phyloP scores from a whole-genome alignment of 2,888 invertebrate species.

The Stictocephala bisonia region DNA sequence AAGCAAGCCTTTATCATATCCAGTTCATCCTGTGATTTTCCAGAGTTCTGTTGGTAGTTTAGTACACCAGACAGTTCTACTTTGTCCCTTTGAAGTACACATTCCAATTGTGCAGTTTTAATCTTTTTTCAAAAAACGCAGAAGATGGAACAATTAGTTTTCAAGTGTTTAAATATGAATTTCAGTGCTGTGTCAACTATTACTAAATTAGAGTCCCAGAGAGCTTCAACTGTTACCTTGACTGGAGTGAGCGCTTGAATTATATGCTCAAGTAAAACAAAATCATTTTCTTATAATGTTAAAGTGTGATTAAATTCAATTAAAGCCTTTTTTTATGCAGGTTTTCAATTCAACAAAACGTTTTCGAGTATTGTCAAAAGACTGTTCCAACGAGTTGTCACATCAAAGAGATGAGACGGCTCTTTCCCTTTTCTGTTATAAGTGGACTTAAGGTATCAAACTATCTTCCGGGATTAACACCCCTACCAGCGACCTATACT shows the following conservation, averaged over 20 bases:
- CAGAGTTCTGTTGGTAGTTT: constrained; percentile 14
- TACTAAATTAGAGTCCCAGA: constrained; percentile 22
- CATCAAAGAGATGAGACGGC: constrained; percentile 17
- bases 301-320: constrained; percentile 19
- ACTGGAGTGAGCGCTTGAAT: constrained; percentile 26
- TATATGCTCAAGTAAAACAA: background rate
- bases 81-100: constrained; percentile 23
- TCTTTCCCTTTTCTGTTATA: constrained; percentile 15
- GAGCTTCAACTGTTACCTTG: constrained; percentile 35
- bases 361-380: constrained; percentile 17
- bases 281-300: background rate
- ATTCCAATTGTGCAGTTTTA: background rate
- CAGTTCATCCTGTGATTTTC: constrained; percentile 2
- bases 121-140: constrained; percentile 6
- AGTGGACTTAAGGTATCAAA: background rate
- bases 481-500: too few species aligned
- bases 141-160: background rate
- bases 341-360: constrained; percentile 22
- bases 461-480: too few species aligned
- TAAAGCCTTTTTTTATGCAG: constrained; percentile 29
- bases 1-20: background rate
- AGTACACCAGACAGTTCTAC: constrained; percentile 37
- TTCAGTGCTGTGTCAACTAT: constrained; percentile 18
- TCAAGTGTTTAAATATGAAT: constrained; percentile 4
- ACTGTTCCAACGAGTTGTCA: constrained; percentile 33